Conservation (phyloP, 1,140 invertebrate genomes). For the Bathynomus jamesi region DNA sequence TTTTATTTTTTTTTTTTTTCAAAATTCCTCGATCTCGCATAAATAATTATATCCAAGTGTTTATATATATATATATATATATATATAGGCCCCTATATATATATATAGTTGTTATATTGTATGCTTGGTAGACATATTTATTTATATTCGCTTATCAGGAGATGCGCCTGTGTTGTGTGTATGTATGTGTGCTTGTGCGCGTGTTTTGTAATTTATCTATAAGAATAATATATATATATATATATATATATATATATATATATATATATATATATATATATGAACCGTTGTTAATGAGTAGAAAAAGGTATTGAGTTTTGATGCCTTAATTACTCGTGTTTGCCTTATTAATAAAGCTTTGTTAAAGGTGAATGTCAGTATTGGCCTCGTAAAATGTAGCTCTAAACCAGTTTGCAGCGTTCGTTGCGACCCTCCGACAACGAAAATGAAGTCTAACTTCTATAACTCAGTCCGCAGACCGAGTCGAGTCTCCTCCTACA, state of each 20-base stretch:
- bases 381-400: background rate
- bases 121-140: too few relatives aligned
- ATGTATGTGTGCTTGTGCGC: background rate
- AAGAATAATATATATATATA: background rate
- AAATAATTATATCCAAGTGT: background rate
- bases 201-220: background rate
- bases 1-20: background rate
- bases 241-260: background rate
- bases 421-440: background rate
- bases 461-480: background rate
- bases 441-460: background rate
- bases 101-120: too few relatives aligned
- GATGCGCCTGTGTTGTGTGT: background rate
- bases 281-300: background rate
- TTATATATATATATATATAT: background rate
- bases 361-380: background rate
- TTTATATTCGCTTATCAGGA: background rate
- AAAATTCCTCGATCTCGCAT: background rate
- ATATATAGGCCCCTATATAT: background rate
- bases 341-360: slow-evolving; percentile 1
- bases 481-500: background rate
- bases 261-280: background rate
- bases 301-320: background rate
- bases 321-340: background rate
- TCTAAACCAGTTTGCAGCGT: background rate